These are phyloP conservation scores for Lacanobia oleracea DNA, from an alignment of 2,888 invertebrate genomes.

Conservation along the genomic window DNA sequence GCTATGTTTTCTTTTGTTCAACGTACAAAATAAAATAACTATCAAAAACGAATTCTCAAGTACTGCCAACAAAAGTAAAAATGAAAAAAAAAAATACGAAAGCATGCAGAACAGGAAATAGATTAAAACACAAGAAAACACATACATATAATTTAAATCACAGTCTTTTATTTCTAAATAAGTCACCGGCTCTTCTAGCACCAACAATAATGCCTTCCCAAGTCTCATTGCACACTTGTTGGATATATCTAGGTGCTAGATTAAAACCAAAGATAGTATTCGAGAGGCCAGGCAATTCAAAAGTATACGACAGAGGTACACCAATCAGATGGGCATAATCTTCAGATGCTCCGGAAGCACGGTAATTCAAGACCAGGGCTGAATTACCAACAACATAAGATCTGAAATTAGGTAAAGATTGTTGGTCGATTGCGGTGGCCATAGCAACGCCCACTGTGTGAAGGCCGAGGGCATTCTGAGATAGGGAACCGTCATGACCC, in stretches of 20 bases:
- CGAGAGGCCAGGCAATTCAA: conserved; percentile 92
- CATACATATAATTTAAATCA: conserved; percentile 13
- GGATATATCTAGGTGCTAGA: conserved; percentile 89
- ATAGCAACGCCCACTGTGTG: conserved; percentile 83
- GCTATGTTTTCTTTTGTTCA: too few relatives aligned
- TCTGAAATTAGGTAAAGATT: conserved; percentile 77
- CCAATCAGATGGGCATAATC: conserved; percentile 92
- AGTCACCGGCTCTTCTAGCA: conserved; percentile 78
- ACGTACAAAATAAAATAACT: too few relatives aligned
- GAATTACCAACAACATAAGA: conserved; percentile 90
- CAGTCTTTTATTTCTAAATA: conserved; percentile 62
- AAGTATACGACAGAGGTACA: conserved; percentile 91
- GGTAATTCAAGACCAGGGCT: conserved; percentile 87
- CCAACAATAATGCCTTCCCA: conserved; percentile 90
- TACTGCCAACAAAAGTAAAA: too few relatives aligned
- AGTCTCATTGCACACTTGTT: conserved; percentile 90
- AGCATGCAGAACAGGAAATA: too few relatives aligned
- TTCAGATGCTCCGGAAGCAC: conserved; percentile 92
- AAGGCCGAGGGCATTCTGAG: conserved; percentile 86
- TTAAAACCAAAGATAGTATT: conserved; percentile 88
- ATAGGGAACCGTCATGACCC: conserved; percentile 91
- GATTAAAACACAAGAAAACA: background rate
- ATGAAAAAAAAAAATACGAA: too few relatives aligned
- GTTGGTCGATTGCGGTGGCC: conserved; percentile 79
- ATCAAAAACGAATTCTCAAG: too few relatives aligned